These are phyloP conservation scores for Perca schrenkii DNA, from an alignment of 2,113 vertebrate species.

Conservation along the genomic window DNA sequence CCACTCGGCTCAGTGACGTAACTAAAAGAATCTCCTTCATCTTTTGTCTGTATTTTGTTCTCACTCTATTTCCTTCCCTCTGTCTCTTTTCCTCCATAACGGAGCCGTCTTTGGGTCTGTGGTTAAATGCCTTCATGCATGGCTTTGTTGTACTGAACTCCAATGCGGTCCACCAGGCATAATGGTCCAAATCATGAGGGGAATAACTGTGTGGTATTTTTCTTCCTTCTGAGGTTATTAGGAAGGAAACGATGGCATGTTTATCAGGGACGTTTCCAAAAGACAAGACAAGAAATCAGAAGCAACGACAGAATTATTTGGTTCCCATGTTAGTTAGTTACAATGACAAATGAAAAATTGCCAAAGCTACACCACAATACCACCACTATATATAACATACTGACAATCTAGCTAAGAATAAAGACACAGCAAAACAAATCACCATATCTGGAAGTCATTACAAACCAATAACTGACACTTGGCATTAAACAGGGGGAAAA, in stretches of 20 bases:
- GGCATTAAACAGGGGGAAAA: slow-evolving; percentile 5
- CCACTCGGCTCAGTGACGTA: slow-evolving; percentile 2
- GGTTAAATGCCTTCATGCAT: slow-evolving; percentile 72
- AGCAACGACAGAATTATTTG: background rate
- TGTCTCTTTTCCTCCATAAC: slow-evolving; percentile 7
- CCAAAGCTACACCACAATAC: background rate
- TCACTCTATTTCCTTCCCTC: background rate
- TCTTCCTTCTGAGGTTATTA: slow-evolving; percentile 58
- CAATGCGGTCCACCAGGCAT: slow-evolving; percentile 64
- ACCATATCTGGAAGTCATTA: slow-evolving; percentile 37
- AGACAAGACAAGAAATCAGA: slow-evolving; percentile 4
- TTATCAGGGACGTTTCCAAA: slow-evolving; percentile 26
- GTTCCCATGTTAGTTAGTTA: no score
- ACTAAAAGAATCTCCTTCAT: slow-evolving; percentile 5
- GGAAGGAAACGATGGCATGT: slow-evolving; percentile 31
- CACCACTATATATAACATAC: background rate
- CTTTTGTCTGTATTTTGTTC: slow-evolving; percentile 29
- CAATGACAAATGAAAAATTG: background rate
- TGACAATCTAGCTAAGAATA: slow-evolving; percentile 6
- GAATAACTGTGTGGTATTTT: slow-evolving; percentile 64
- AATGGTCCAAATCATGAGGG: slow-evolving; percentile 58
- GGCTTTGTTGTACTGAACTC: slow-evolving; percentile 59
- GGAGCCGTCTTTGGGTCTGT: slow-evolving; percentile 50
- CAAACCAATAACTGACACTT: slow-evolving; percentile 42
- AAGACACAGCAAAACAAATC: background rate